A percentile compares a stretch with the other conserved stretches of the same genome.
phyloP scores from a whole-genome alignment of 2,888 invertebrate species.

The Acleris laterana region DNA sequence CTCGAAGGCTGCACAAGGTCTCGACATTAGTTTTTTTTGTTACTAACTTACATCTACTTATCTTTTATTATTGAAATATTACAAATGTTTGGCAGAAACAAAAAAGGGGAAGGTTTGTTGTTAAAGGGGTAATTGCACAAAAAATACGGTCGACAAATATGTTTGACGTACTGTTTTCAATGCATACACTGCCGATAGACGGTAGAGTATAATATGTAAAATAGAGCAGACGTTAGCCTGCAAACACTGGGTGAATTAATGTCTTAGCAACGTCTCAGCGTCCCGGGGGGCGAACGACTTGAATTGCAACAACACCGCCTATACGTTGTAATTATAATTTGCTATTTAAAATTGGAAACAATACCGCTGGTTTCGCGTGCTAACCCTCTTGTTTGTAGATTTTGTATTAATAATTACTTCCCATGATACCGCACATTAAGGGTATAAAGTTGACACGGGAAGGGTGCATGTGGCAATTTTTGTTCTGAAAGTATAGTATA shows the following conservation, averaged over 20 bases:
- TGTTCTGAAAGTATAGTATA: too few species aligned
- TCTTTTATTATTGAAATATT: too few species aligned
- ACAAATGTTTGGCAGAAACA: too few species aligned
- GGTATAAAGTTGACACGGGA: too few species aligned
- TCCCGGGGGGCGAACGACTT: constrained; percentile 49
- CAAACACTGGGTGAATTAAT: constrained; percentile 73
- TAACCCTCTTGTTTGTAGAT: constrained; percentile 16
- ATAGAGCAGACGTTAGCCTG: constrained; percentile 65
- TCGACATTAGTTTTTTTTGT: too few species aligned
- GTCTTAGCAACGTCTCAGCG: constrained; percentile 55
- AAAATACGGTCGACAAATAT: background rate
- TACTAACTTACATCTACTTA: too few species aligned
- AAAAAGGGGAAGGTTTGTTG: too few species aligned
- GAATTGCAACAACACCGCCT: constrained; percentile 53
- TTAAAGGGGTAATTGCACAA: too few species aligned
- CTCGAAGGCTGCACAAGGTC: too few species aligned
- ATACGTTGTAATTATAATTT: constrained; percentile 44
- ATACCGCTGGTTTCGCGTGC: constrained; percentile 21
- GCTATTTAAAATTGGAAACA: constrained; percentile 45
- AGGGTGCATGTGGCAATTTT: too few species aligned
- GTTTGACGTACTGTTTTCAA: constrained; percentile 9
- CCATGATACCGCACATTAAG: background rate
- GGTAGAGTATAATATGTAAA: constrained; percentile 67
- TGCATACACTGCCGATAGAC: constrained; percentile 37
- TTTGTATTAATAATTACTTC: constrained; percentile 12